A percentile compares a stretch with the other conserved stretches of the same genome.
Evolutionary conservation across 2,888 invertebrate species (phyloP).

Genomic region (Drosophila pseudotalamancana): DNA sequence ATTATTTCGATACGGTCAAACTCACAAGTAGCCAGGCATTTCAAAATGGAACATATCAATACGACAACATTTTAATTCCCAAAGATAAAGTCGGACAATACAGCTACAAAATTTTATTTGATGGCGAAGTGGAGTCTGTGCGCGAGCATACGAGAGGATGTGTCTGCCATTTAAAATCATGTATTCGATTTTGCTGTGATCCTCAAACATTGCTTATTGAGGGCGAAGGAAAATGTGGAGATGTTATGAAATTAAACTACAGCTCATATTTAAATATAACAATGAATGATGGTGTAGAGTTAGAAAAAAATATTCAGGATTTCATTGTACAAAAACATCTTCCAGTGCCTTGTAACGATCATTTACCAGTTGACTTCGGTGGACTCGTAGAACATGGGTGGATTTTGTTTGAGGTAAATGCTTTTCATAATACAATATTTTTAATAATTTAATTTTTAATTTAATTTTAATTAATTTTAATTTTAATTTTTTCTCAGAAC

Average conservation of each 20-base stretch:
- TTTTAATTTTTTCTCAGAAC: slow-evolving; percentile 19
- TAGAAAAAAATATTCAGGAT: slow-evolving; percentile 11
- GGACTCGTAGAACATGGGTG: slow-evolving; percentile 1
- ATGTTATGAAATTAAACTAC: neutral
- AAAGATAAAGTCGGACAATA: slow-evolving; percentile 41
- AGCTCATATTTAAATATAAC: slow-evolving; percentile 31
- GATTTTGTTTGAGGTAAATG: slow-evolving; percentile 38
- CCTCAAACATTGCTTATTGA: neutral
- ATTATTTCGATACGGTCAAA: slow-evolving; percentile 57
- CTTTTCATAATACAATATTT: no score
- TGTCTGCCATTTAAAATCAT: slow-evolving; percentile 69
- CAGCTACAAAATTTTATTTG: slow-evolving; percentile 29
- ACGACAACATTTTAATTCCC: slow-evolving; percentile 59
- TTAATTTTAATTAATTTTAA: neutral
- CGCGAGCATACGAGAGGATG: slow-evolving; percentile 64
- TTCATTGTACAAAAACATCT: slow-evolving; percentile 37
- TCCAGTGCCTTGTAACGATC: slow-evolving; percentile 32
- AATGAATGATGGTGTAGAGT: slow-evolving; percentile 5
- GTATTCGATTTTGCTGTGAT: slow-evolving; percentile 76
- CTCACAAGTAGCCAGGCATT: slow-evolving; percentile 37
- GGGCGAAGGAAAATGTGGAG: slow-evolving; percentile 1
- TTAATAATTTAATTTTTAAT: neutral
- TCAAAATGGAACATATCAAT: slow-evolving; percentile 57
- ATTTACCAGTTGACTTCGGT: neutral
- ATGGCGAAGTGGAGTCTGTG: slow-evolving; percentile 8